Evolutionary conservation across 2,888 invertebrate genomes (phyloP).

Genomic region (Acanthosepion pharaonis): DNA sequence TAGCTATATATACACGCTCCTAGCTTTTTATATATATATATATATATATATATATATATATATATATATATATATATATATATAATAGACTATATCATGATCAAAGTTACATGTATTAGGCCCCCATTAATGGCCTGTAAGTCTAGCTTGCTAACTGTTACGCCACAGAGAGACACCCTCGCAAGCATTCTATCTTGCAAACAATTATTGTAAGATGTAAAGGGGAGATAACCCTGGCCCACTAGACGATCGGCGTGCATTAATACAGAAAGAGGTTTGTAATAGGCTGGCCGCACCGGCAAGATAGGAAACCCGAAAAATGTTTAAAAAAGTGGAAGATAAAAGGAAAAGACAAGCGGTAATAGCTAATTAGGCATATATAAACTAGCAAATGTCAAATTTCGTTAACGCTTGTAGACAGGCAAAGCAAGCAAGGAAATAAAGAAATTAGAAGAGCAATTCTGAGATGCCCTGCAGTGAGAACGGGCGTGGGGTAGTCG

Average conservation of each 20-base stretch:
- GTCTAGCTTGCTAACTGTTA: background rate
- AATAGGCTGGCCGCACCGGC: background rate
- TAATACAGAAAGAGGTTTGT: background rate
- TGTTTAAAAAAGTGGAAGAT: background rate
- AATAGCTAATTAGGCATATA: constrained; percentile 11
- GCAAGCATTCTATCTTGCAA: background rate
- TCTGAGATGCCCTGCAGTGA: constrained; percentile 4
- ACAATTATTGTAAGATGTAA: background rate
- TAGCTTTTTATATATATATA: too few species aligned
- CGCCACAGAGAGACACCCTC: background rate
- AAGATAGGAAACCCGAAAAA: background rate
- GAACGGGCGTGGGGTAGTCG: background rate
- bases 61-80: too few species aligned
- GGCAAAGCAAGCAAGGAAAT: background rate
- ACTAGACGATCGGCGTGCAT: background rate
- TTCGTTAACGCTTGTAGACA: background rate
- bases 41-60: too few species aligned
- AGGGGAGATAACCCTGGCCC: background rate
- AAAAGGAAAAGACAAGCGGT: background rate
- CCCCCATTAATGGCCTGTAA: too few species aligned
- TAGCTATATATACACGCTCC: too few species aligned
- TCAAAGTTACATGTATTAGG: too few species aligned
- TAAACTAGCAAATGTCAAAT: constrained; percentile 33
- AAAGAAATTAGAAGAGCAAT: background rate
- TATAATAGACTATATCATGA: too few species aligned